phyloP scores from a whole-genome alignment of 1,140 invertebrate species.

The Dufourea novaeangliae region DNA sequence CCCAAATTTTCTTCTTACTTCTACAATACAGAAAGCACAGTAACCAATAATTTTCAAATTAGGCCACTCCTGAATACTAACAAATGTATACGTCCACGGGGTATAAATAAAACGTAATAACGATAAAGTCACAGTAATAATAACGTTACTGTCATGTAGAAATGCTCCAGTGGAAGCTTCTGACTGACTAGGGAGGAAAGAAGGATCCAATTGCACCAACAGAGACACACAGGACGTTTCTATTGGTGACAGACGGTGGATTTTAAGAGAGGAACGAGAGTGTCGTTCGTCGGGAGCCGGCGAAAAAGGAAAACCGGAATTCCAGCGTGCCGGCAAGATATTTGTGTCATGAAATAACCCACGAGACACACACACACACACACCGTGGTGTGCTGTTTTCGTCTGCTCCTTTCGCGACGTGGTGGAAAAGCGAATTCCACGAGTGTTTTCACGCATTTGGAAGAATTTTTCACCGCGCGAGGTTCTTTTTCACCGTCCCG shows the following conservation, averaged over 20 bases:
- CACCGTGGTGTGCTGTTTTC: slow-evolving; percentile 61
- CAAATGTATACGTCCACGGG: no score
- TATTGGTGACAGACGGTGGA: slow-evolving; percentile 38
- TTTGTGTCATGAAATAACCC: slow-evolving; percentile 73
- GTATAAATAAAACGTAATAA: no score
- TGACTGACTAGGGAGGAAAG: background rate
- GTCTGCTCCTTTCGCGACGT: slow-evolving; percentile 56
- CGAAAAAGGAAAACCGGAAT: slow-evolving; percentile 69
- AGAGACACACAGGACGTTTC: slow-evolving; percentile 35
- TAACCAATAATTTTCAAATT: no score
- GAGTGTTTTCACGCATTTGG: slow-evolving; percentile 47
- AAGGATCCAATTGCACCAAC: slow-evolving; percentile 14
- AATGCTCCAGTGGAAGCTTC: no score
- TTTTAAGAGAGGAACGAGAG: slow-evolving; percentile 56
- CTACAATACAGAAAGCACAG: no score
- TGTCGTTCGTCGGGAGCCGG: slow-evolving; percentile 53
- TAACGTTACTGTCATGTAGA: no score
- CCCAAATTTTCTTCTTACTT: no score
- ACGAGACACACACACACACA: slow-evolving; percentile 60
- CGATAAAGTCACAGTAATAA: no score
- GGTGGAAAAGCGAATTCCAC: slow-evolving; percentile 56
- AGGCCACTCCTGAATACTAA: no score
- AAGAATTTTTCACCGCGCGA: slow-evolving; percentile 5
- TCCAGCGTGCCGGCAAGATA: slow-evolving; percentile 69
- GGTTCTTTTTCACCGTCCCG: background rate